phyloP scores from a whole-genome alignment of 2,888 invertebrate genomes.

The Drosophila kanekoi region DNA sequence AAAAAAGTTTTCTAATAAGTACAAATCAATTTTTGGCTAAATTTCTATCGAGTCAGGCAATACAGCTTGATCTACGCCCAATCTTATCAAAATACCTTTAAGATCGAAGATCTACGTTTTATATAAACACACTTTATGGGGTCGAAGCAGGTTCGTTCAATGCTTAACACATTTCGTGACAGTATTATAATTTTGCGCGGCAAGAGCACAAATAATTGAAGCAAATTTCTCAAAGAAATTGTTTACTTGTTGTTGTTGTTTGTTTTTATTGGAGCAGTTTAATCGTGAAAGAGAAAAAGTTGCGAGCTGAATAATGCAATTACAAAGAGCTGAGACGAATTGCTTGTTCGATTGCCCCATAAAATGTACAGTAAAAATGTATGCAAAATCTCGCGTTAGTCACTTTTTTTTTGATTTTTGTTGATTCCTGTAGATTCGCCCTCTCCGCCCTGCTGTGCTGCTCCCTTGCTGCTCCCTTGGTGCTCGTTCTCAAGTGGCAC shows the following conservation, averaged over 20 bases:
- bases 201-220: slow-evolving; percentile 12
- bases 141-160: not conserved
- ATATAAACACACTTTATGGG: not conserved
- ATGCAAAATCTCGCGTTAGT: slow-evolving; percentile 27
- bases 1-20: no score
- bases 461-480: not conserved
- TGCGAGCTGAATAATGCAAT: slow-evolving; percentile 53
- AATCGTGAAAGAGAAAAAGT: slow-evolving; percentile 22
- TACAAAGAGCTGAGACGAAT: slow-evolving; percentile 53
- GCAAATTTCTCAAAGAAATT: slow-evolving; percentile 5
- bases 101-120: no score
- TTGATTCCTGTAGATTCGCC: slow-evolving; percentile 1
- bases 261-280: slow-evolving; percentile 26
- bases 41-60: no score
- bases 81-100: not conserved
- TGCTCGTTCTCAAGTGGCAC: slow-evolving; percentile 55
- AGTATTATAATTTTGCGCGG: not conserved
- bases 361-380: slow-evolving; percentile 7
- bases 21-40: no score
- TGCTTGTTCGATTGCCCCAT: slow-evolving; percentile 47
- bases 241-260: not conserved
- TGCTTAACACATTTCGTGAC: not conserved
- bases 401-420: slow-evolving; percentile 26
- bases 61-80: not conserved
- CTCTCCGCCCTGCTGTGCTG: no score